Percentiles rank a stretch among this genome's conserved stretches.
phyloP scores from a whole-genome alignment of 1,140 invertebrate genomes.

The Caenorhabditis remanei region DNA sequence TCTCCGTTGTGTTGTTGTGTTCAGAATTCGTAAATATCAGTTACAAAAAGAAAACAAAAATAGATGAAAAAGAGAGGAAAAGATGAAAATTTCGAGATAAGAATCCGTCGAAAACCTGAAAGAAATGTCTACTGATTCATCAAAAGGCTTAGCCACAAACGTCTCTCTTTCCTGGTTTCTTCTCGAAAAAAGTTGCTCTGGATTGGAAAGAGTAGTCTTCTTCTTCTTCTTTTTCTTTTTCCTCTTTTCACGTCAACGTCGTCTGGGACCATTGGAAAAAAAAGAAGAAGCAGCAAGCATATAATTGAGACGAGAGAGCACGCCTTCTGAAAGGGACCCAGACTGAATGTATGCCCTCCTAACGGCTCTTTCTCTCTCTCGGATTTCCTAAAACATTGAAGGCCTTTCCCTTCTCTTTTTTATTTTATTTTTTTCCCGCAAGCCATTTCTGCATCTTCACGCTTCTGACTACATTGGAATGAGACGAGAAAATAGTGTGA shows the following conservation, averaged over 20 bases:
- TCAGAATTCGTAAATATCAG: background rate
- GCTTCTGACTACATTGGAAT: conserved; percentile 5
- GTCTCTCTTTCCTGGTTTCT: background rate
- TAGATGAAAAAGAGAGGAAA: background rate
- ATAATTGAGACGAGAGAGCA: conserved; percentile 39
- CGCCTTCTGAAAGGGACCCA: conserved; percentile 30
- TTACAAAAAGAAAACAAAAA: background rate
- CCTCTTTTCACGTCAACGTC: conserved; percentile 21
- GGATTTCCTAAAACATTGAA: conserved; percentile 50
- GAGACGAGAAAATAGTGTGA: background rate
- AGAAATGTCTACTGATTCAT: conserved; percentile 21
- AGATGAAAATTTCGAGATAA: conserved; percentile 1
- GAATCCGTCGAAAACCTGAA: conserved; percentile 24
- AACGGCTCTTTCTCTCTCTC: conserved; percentile 14
- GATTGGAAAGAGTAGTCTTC: conserved; percentile 10
- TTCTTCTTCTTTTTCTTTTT: background rate
- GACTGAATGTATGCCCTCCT: background rate
- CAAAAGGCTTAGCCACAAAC: conserved; percentile 9
- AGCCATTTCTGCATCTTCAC: conserved; percentile 37
- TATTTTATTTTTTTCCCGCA: background rate
- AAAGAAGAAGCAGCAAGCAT: conserved; percentile 42
- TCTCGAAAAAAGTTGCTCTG: conserved; percentile 23
- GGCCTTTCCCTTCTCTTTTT: conserved; percentile 40
- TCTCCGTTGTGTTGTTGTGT: too few species aligned
- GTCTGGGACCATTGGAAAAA: conserved; percentile 41